These are phyloP conservation scores for Trichosurus vulpecula DNA, from an alignment of 2,797 vertebrate species.

Conservation along the genomic window DNA sequence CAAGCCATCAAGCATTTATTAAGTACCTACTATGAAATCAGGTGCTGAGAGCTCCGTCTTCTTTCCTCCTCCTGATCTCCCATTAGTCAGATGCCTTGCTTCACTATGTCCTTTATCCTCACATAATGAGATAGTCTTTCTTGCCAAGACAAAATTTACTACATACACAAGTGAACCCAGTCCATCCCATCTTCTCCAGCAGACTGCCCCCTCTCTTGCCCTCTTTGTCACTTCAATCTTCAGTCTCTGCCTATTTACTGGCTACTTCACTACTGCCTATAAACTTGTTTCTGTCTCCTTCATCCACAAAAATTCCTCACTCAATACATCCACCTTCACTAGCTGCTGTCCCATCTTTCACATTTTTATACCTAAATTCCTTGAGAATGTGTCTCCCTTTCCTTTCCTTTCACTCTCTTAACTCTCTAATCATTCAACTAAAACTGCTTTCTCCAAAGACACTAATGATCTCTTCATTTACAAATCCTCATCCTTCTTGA, in stretches of 20 bases:
- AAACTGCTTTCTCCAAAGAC: not conserved
- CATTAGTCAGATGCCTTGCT: not conserved
- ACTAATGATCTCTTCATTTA: too few species aligned
- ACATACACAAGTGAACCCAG: not conserved
- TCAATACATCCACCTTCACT: too few species aligned
- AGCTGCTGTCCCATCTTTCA: too few species aligned
- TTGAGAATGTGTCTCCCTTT: too few species aligned
- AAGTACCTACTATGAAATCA: not conserved
- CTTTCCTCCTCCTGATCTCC: not conserved
- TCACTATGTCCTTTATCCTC: not conserved
- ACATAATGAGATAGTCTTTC: not conserved
- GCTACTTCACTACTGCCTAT: too few species aligned
- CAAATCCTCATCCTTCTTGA: too few species aligned
- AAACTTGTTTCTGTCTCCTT: too few species aligned
- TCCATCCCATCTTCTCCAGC: not conserved
- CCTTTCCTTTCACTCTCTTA: too few species aligned
- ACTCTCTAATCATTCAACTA: too few species aligned
- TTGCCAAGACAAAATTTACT: not conserved
- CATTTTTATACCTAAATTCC: too few species aligned
- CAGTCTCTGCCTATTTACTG: not conserved
- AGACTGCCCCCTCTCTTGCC: not conserved
- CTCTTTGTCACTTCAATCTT: not conserved
- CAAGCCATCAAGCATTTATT: not conserved
- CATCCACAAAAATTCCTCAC: too few species aligned
- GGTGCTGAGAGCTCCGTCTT: not conserved